Base-by-base conservation (phyloP, 2,888 invertebrate genomes). In the Steromphala cineraria region DNA sequence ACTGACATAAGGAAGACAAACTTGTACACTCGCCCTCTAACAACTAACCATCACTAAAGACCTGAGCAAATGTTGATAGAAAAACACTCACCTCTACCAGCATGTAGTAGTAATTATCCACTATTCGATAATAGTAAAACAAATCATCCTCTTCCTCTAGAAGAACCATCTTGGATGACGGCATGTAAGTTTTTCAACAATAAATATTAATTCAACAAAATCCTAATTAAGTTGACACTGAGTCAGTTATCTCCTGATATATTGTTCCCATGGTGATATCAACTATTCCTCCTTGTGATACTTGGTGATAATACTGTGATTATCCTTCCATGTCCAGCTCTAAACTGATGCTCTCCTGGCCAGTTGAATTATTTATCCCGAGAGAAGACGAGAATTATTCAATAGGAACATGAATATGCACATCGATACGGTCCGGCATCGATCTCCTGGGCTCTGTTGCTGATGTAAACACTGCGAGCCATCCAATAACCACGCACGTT, bases 71-170 rank as follows among this genome's bases (percentile, higher is more conserved):
- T 4, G 46, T 46, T 46, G 3, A 8, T 13, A 46, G 46, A 46
- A 8, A 46, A 36, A 5, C n/a, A 83, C 90, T 85, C 84, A 91
- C 91, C 91, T 91, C 89, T 1, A 92, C 89, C n/a, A 91, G 83
- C 67, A 91, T 89, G 86, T 92, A 92, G 84, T 92, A 92, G 82
- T 92, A 92, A 82, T 92, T 91, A 82, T 92, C 92, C 84, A 92
- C 91, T 52, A 92, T 92, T 80, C 87, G 86, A 84, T 90, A 92
- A 82, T 91, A 92, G 84, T 88, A 87, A 84, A 92, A 92, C 71
- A 89, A 81, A 53, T 90, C 90, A 46, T 86, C 87, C 28, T 83
- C 82, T 62, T 85, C 86, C 75, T 85, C 89, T 28, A 80, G 31
- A 7, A 86, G 74, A 78, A 84, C 81, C 82, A 81, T 81, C 52